A percentile compares a stretch with the other conserved stretches of the same genome.
Evolutionary conservation across 2,113 vertebrate species (phyloP).

Genomic region (Galbula dea): DNA sequence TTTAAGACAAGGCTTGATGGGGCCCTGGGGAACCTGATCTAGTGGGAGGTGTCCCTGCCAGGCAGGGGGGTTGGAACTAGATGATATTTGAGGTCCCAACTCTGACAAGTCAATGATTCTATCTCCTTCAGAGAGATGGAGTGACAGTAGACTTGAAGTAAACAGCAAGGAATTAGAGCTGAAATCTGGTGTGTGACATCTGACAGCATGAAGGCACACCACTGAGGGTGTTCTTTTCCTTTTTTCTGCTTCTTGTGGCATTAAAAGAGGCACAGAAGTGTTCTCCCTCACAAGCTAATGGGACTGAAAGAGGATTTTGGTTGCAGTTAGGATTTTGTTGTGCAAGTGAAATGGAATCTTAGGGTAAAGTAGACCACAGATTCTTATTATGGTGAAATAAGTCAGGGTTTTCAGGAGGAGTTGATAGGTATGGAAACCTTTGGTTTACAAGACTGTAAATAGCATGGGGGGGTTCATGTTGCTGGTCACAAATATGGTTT

Average conservation of each 20-base stretch:
- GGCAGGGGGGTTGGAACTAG: too few relatives aligned
- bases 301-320: not conserved
- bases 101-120: too few relatives aligned
- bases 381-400: not conserved
- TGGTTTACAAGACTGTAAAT: not conserved
- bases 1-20: too few relatives aligned
- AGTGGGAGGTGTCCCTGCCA: too few relatives aligned
- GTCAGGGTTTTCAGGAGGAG: not conserved
- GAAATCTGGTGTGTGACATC: fast-evolving
- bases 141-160: not conserved
- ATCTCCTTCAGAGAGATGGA: too few relatives aligned
- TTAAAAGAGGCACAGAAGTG: not conserved
- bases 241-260: not conserved
- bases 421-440: not conserved
- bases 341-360: not conserved
- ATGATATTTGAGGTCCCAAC: too few relatives aligned
- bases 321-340: not conserved
- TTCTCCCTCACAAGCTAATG: not conserved
- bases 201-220: not conserved
- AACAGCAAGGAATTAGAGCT: not conserved
- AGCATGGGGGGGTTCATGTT: not conserved
- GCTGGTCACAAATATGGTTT: not conserved
- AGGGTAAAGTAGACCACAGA: not conserved
- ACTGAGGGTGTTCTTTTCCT: not conserved
- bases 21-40: too few relatives aligned